Evolutionary conservation across 1,140 invertebrate genomes (phyloP), one percentile per base, ranked within the genome.

Genomic region (Aphidius ervi): DNA sequence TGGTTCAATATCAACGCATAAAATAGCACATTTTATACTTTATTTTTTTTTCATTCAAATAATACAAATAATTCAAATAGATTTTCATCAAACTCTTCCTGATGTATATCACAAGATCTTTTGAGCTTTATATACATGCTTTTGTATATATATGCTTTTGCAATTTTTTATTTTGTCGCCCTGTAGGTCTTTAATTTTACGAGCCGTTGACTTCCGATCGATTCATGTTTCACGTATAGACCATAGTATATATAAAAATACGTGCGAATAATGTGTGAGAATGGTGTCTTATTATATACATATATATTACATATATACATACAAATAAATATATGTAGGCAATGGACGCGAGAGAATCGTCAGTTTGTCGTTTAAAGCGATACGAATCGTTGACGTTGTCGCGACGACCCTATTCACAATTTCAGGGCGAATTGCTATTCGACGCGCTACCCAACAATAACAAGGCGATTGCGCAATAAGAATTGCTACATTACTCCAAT

Each of bases 121-220:
- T n/a, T 49, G 31, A 45, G 40, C 43, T 57, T 52, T 47, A 53
- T 55, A 41, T 31, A 9, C 16, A 50, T 46, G 23, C 23, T n/a
- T n/a, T n/a, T n/a, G n/a, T 47, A 53, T 55, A 41, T 31, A 9
- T 7, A 50, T 46, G 23, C 23, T 31, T 40, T 46, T 62, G 63
- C 58, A 60, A 64, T 41, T 54, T 67, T 67, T 68, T 70, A 67
- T 70, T 74, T 73, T 70, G 67, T 71, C 65, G 62, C 59, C 66
- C 71, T 67, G 23, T 31, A 49, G 62, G 54, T 67, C 67, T 70
- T 71, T 78, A 78, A 78, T 78, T 79, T 79, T 78, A 78, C 77
- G 77, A 79, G 72, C 75, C 77, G 77, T 78, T 79, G 76, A 77
- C 75, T 78, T 66, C 55, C 71, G 71, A 76, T 77, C 77, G 76